Conservation (phyloP, 1,140 invertebrate species). For the Berghia stephanieae region DNA sequence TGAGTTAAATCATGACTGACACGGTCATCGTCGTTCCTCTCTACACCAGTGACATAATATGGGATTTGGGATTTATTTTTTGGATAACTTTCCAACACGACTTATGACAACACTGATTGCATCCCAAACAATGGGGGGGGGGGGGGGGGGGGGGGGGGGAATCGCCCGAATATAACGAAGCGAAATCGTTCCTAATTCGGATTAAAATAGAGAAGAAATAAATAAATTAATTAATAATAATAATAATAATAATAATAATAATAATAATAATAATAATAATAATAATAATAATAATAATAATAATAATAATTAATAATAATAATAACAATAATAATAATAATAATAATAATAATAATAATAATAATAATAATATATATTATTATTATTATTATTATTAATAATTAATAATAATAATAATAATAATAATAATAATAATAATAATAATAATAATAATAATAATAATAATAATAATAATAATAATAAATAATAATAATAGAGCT, state of each 20-base stretch:
- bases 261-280: not conserved
- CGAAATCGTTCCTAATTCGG: not conserved
- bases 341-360: not conserved
- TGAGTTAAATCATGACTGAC: too few relatives aligned
- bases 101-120: not conserved
- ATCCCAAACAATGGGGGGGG: too few relatives aligned
- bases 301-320: not conserved
- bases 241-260: not conserved
- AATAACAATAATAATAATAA: not conserved
- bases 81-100: too few relatives aligned
- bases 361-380: not conserved
- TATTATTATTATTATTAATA: not conserved
- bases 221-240: not conserved
- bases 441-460: not conserved
- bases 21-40: too few relatives aligned
- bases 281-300: not conserved
- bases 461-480: not conserved
- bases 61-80: too few relatives aligned
- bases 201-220: not conserved
- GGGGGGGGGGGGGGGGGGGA: too few relatives aligned
- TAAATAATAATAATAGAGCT: not conserved
- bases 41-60: too few relatives aligned
- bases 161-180: too few relatives aligned
- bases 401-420: not conserved
- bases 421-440: not conserved